Conservation (phyloP, 2,888 invertebrate genomes). For the Thymelicus lineola region DNA sequence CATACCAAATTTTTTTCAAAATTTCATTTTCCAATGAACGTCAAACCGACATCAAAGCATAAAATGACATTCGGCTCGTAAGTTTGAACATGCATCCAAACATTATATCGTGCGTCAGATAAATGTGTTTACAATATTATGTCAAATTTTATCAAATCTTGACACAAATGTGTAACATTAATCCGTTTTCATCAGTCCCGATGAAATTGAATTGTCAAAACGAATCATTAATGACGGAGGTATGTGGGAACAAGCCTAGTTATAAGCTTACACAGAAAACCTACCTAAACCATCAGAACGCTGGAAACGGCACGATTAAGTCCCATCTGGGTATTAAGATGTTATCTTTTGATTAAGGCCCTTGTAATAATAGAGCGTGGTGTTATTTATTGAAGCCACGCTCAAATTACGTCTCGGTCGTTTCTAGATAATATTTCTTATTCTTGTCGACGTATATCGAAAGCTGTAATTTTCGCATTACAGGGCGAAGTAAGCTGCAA, state of each 20-base stretch:
- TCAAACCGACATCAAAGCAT: no score
- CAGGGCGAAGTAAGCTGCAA: constrained; percentile 18
- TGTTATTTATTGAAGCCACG: constrained; percentile 70
- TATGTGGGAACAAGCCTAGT: neutral
- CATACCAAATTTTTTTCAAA: no score
- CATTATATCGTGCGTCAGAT: no score
- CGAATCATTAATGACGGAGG: no score
- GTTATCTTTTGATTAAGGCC: constrained; percentile 82
- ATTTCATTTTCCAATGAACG: no score
- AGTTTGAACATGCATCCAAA: no score
- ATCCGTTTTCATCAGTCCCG: no score
- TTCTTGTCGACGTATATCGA: constrained; percentile 54
- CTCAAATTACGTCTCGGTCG: constrained; percentile 61
- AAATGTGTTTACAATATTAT: no score
- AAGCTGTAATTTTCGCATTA: constrained; percentile 50
- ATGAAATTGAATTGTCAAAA: no score
- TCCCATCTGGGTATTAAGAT: constrained; percentile 67
- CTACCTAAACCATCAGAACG: constrained; percentile 27
- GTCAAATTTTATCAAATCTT: no score
- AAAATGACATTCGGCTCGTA: no score
- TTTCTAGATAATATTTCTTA: constrained; percentile 54
- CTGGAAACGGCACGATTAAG: constrained; percentile 41
- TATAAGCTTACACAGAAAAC: constrained; percentile 15
- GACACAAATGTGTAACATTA: no score
- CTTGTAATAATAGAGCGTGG: constrained; percentile 75